Evolutionary conservation across 2,888 invertebrate species (phyloP).

Genomic region (Epistrophe grossulariae): DNA sequence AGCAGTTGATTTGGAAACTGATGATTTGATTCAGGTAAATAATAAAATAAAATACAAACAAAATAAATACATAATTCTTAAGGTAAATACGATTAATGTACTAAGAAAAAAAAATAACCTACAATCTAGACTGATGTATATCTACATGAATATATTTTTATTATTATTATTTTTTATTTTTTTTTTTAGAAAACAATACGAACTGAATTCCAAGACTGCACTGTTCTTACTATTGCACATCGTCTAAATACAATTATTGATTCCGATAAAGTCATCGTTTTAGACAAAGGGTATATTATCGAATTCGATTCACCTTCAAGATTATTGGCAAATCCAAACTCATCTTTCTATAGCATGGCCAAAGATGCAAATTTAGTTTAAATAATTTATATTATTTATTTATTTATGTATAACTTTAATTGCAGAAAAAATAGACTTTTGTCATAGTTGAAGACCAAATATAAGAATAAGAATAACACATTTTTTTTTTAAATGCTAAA

Average conservation of each 20-base stretch:
- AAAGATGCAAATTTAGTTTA: conserved; percentile 88
- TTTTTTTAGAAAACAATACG: conserved; percentile 91
- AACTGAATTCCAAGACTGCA: conserved; percentile 93
- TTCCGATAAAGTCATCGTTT: conserved; percentile 92
- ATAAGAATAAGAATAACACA: too few species aligned
- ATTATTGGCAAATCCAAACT: conserved; percentile 88
- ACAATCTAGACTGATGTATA: too few species aligned
- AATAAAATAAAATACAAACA: background rate
- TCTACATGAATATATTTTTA: background rate
- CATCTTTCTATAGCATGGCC: conserved; percentile 93
- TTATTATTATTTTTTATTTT: conserved; percentile 22
- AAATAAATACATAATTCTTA: too few species aligned
- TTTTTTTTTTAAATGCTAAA: too few species aligned
- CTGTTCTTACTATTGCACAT: conserved; percentile 96
- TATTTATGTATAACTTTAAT: too few species aligned
- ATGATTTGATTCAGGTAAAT: conserved; percentile 91
- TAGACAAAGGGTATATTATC: conserved; percentile 89
- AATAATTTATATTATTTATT: background rate
- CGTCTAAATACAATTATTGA: conserved; percentile 96
- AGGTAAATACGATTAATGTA: too few species aligned
- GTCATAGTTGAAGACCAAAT: too few species aligned
- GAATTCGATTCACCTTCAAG: conserved; percentile 91
- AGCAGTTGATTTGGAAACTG: conserved; percentile 95
- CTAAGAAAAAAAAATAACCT: too few species aligned
- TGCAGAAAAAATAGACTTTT: too few species aligned